Base-by-base conservation (phyloP, 2,888 invertebrate species). In the Craniophora ligustri region DNA sequence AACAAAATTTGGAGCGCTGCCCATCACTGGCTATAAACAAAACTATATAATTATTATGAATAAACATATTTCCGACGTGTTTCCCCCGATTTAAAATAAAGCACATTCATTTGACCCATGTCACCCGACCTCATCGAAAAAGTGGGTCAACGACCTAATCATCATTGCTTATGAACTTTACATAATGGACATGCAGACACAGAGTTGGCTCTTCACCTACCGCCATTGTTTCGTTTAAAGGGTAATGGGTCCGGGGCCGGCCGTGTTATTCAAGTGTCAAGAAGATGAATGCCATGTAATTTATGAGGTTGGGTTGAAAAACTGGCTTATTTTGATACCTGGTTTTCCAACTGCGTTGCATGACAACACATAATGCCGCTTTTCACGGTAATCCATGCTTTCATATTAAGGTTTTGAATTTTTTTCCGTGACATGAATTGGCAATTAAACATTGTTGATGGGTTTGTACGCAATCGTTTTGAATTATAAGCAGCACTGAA, bases 271-370 rank as follows among this genome's bases (percentile, higher is more conserved):
- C 88, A 89, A 86, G 87, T 88, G 89, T 90, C 91, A 90, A 74
- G 84, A 88, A 88, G 89, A 91, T 89, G 86, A 89, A 90, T 91
- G 89, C 83, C 84, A 78, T 71, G 86, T 89, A 87, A 88, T 91
- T 91, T 89, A 91, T 89, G 88, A 80, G 83, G 68, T 74, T 78
- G 75, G 39, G 56, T 47, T 67, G 39, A 78, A 84, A 85, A 85
- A 85, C 75, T 77, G 76, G 74, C 71, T 81, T 76, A 60, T 71
- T 84, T 79, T 81, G 76, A 79, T 79, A 82, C 74, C 72, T 76
- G 65, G 65, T 66, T 67, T 51, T 30, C 61, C 60, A 50, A 67
- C 60, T 67, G 64, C 67, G 46, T 74, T 62, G 75, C 75, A 77
- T 79, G 82, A 76, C 79, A 74, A 69, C 60, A 67, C 67, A 72